Evolutionary conservation across 2,113 vertebrate species (phyloP).

Genomic region (Morphnarchus princeps): DNA sequence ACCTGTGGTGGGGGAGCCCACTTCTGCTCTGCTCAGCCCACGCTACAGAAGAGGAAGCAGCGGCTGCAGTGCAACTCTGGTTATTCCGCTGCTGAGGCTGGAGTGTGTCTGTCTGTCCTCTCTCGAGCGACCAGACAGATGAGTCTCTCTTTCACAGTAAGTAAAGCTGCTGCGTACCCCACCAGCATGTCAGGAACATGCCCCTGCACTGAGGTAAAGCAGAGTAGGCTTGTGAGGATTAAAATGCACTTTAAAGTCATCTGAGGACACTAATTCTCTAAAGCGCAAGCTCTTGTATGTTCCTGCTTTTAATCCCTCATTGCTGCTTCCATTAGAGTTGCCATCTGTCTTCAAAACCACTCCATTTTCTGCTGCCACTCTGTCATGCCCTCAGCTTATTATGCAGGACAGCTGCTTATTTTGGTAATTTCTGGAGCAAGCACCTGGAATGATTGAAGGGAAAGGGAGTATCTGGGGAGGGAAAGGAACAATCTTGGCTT

Average conservation of each 20-base stretch:
- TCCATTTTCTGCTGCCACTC: neutral
- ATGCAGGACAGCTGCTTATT: neutral
- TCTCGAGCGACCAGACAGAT: rapidly evolving
- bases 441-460: neutral
- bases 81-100: rapidly evolving
- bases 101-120: rapidly evolving
- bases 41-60: rapidly evolving
- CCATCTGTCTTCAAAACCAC: neutral
- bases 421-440: neutral
- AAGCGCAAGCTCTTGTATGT: neutral
- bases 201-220: neutral
- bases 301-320: neutral
- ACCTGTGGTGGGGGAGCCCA: neutral
- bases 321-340: neutral
- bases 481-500: neutral
- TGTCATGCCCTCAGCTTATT: neutral
- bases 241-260: neutral
- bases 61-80: neutral
- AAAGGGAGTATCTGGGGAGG: neutral
- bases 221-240: neutral
- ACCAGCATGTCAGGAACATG: rapidly evolving
- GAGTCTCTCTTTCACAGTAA: neutral
- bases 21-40: rapidly evolving
- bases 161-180: neutral
- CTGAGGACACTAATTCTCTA: neutral